These are phyloP conservation scores for Lasioglossum calceatum DNA, from an alignment of 2,888 invertebrate species.

Conservation along the genomic window DNA sequence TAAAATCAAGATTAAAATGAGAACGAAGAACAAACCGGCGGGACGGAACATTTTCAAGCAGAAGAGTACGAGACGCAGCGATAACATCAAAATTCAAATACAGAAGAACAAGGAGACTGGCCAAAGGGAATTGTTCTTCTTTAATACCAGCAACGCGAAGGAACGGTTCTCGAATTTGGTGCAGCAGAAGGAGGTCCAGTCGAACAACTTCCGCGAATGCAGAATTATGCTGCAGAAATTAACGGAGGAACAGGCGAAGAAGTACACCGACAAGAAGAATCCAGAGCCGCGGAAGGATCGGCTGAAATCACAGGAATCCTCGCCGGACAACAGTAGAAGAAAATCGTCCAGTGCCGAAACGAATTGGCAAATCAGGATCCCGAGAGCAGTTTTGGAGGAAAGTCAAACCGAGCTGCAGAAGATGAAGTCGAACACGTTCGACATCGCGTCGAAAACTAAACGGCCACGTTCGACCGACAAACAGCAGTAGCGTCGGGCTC, in stretches of 20 bases:
- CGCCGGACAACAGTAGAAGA: not conserved
- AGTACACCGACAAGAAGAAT: not conserved
- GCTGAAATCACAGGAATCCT: too few species aligned
- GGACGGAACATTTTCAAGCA: not conserved
- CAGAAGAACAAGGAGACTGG: not conserved
- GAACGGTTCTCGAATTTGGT: not conserved
- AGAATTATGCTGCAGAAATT: slow-evolving; percentile 16
- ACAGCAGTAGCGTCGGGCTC: not conserved
- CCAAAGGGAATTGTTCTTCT: not conserved
- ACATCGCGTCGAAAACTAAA: too few species aligned
- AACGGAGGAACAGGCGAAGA: slow-evolving; percentile 20
- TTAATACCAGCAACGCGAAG: not conserved
- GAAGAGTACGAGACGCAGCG: not conserved
- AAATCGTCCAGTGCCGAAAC: not conserved
- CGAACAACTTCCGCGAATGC: slow-evolving; percentile 17
- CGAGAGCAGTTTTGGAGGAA: slow-evolving; percentile 29
- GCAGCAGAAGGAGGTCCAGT: not conserved
- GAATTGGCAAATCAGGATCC: slow-evolving; percentile 42
- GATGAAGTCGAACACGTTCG: too few species aligned
- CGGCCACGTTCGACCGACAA: not conserved
- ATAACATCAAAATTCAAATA: slow-evolving; percentile 27
- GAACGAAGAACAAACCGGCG: not conserved
- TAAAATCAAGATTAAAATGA: slow-evolving; percentile 33
- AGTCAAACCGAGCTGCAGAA: not conserved
- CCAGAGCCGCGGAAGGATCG: not conserved